These are phyloP conservation scores for Cyanoliseus patagonus DNA, from an alignment of 2,113 vertebrate species.

Conservation along the genomic window DNA sequence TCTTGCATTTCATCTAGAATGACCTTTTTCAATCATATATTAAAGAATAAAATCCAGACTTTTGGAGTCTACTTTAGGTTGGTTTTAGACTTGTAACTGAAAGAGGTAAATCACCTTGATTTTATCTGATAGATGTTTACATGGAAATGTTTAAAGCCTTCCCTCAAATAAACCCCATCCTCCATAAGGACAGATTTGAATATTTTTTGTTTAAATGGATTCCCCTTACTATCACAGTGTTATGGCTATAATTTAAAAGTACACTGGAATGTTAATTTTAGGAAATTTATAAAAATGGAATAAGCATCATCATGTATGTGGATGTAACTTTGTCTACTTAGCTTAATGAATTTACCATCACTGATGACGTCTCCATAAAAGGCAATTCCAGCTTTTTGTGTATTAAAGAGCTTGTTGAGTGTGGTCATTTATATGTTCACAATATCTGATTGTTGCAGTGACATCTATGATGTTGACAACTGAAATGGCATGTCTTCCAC, in stretches of 20 bases:
- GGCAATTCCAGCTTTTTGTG: neutral
- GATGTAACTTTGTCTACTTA: neutral
- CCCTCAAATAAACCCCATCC: neutral
- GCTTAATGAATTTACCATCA: neutral
- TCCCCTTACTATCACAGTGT: neutral
- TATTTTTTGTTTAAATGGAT: neutral
- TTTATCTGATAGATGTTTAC: neutral
- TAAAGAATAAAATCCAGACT: neutral
- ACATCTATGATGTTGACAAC: neutral
- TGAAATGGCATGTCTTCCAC: neutral
- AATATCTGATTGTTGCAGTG: neutral
- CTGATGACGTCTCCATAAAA: neutral
- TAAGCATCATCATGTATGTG: neutral
- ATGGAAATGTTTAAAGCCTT: neutral
- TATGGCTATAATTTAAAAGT: neutral
- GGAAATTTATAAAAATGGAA: neutral
- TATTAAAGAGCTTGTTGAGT: neutral
- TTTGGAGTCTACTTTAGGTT: neutral
- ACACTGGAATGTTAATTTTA: neutral
- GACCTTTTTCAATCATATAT: neutral
- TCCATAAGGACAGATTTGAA: neutral
- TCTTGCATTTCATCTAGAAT: neutral
- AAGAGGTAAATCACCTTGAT: neutral
- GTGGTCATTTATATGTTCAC: neutral
- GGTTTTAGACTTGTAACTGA: neutral